These are phyloP conservation scores for Pantelozetes paolii DNA, from an alignment of 2,888 invertebrate genomes.

Conservation along the genomic window DNA sequence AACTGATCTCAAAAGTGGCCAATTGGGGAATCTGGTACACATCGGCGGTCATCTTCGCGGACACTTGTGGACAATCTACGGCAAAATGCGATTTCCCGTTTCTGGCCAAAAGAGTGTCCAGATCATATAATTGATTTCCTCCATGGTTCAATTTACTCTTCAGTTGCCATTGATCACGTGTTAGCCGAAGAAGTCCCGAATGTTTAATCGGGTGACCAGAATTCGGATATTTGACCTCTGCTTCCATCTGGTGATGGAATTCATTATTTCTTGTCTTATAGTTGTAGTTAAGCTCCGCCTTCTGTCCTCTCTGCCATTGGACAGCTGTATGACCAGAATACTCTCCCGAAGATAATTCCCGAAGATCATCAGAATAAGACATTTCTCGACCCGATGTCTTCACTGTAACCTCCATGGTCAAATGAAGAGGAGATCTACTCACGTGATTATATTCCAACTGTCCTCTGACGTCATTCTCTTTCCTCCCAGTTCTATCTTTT, in stretches of 20 bases:
- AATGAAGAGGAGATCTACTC: conserved; percentile 42
- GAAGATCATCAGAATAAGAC: conserved; percentile 41
- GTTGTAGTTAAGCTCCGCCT: conserved; percentile 40
- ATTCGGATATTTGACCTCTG: conserved; percentile 35
- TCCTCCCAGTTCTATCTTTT: not conserved
- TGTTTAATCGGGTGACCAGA: conserved; percentile 35
- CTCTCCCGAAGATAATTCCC: conserved; percentile 41
- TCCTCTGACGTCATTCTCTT: conserved; percentile 34
- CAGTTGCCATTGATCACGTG: conserved; percentile 10
- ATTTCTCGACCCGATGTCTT: conserved; percentile 36
- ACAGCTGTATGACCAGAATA: conserved; percentile 41
- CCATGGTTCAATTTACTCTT: not conserved
- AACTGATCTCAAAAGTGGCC: not conserved
- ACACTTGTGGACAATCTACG: not conserved
- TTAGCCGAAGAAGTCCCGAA: conserved; percentile 38
- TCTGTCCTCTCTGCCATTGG: conserved; percentile 40
- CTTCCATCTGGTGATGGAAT: conserved; percentile 44
- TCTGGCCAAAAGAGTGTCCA: not conserved
- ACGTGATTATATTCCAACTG: conserved; percentile 42
- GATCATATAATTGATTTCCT: not conserved
- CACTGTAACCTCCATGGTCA: conserved; percentile 38
- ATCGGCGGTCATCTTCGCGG: conserved; percentile 3
- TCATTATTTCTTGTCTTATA: conserved; percentile 36
- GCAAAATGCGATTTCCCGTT: not conserved
- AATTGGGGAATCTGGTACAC: not conserved